phyloP scores from a whole-genome alignment of 2,797 vertebrate genomes.

The Phataginus tricuspis region DNA sequence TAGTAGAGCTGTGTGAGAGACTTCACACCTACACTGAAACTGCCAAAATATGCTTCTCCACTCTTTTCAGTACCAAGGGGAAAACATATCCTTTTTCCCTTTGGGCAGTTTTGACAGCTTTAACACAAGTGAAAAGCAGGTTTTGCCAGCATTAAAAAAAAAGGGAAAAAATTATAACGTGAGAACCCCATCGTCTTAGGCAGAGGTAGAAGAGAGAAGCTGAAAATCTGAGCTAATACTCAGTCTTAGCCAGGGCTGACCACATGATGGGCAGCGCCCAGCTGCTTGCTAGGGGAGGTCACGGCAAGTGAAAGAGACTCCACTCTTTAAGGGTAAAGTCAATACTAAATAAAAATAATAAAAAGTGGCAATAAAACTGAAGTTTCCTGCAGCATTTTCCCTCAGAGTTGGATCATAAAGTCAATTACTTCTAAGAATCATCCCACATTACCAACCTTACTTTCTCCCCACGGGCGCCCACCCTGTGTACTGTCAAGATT shows the following conservation, averaged over 20 bases:
- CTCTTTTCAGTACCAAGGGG: slow-evolving; percentile 71
- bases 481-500: background rate
- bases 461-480: background rate
- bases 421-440: slow-evolving; percentile 62
- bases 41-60: slow-evolving; percentile 79
- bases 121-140: slow-evolving; percentile 80
- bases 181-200: slow-evolving; percentile 60
- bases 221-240: slow-evolving; percentile 37
- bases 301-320: slow-evolving; percentile 6
- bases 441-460: background rate
- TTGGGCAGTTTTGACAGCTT: slow-evolving; percentile 82
- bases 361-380: slow-evolving; percentile 69
- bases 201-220: slow-evolving; percentile 14
- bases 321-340: slow-evolving; percentile 63
- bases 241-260: slow-evolving; percentile 45
- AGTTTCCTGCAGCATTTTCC: background rate
- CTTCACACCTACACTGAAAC: slow-evolving; percentile 78
- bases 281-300: slow-evolving; percentile 47
- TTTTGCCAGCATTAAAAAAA: slow-evolving; percentile 78
- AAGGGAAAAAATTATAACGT: slow-evolving; percentile 67
- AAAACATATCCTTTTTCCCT: slow-evolving; percentile 80
- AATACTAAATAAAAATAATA: slow-evolving; percentile 71
- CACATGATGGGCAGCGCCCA: background rate
- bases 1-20: slow-evolving; percentile 79
- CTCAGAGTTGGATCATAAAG: slow-evolving; percentile 68